phyloP scores from a whole-genome alignment of 2,888 invertebrate species.

The Syrphus vitripennis region DNA sequence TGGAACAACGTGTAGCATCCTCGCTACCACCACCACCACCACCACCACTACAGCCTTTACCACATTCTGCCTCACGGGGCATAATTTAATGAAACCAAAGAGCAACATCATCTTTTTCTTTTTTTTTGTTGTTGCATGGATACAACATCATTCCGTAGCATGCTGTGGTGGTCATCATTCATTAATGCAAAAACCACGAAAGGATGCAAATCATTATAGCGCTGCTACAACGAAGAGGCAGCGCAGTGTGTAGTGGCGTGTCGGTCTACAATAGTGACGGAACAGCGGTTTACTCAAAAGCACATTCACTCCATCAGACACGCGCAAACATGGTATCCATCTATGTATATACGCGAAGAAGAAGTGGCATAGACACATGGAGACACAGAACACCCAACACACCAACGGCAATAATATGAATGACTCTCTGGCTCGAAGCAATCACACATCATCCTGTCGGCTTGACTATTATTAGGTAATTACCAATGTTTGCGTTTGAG shows the following conservation, averaged over 20 bases:
- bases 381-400: conserved; percentile 10
- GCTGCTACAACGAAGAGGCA: not conserved
- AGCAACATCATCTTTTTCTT: conserved; percentile 48
- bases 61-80: conserved; percentile 42
- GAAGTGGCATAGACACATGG: not conserved
- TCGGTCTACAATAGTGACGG: not conserved
- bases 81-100: conserved; percentile 65
- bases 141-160: conserved; percentile 20
- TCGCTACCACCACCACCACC: not conserved
- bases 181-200: conserved; percentile 68
- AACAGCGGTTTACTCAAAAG: conserved; percentile 21
- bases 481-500: conserved; percentile 69
- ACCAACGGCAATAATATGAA: conserved; percentile 39
- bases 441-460: conserved; percentile 72
- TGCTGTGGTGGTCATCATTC: conserved; percentile 64
- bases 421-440: conserved; percentile 63
- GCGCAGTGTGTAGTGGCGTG: not conserved
- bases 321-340: not conserved
- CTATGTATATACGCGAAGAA: not conserved
- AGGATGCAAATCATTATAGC: conserved; percentile 69
- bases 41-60: not conserved
- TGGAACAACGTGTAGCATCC: conserved; percentile 7
- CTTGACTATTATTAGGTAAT: conserved; percentile 72
- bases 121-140: conserved; percentile 3
- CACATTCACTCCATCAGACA: conserved; percentile 29